These are phyloP conservation scores for Cephus nigrinus DNA, from an alignment of 2,888 invertebrate genomes.

Conservation along the genomic window DNA sequence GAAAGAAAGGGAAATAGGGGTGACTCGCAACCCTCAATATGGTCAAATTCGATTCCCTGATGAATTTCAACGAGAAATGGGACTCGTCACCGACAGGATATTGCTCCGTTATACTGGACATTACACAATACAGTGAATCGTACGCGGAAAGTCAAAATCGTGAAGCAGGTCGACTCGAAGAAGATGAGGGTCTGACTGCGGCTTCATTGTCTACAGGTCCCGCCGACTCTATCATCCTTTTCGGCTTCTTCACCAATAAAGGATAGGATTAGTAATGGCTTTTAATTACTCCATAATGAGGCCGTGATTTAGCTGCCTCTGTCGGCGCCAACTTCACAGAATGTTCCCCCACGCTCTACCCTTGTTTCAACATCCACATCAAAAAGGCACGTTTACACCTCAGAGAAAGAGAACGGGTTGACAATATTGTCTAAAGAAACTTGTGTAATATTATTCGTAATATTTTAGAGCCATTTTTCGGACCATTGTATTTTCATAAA, in stretches of 20 bases:
- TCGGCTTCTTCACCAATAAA: conserved; percentile 48
- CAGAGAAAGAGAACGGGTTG: too few relatives aligned
- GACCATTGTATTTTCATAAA: too few relatives aligned
- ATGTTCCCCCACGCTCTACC: too few relatives aligned
- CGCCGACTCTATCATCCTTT: conserved; percentile 28
- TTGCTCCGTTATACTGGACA: conserved; percentile 46
- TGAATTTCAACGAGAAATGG: too few relatives aligned
- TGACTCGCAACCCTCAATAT: too few relatives aligned
- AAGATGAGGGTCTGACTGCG: conserved; percentile 63
- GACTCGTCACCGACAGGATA: conserved; percentile 54
- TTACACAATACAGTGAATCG: conserved; percentile 50
- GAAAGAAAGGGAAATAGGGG: too few relatives aligned
- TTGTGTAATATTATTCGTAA: too few relatives aligned
- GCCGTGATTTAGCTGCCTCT: conserved; percentile 54
- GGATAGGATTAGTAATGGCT: conserved; percentile 65
- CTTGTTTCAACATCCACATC: too few relatives aligned
- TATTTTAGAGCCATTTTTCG: too few relatives aligned
- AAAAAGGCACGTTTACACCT: too few relatives aligned
- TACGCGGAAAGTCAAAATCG: conserved; percentile 42
- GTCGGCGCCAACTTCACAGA: conserved; percentile 54
- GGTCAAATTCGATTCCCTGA: too few relatives aligned
- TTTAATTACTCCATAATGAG: conserved; percentile 67
- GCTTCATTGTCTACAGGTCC: conserved; percentile 53
- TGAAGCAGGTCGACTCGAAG: conserved; percentile 31
- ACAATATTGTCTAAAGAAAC: too few relatives aligned